A percentile compares a stretch with the other conserved stretches of the same genome.
phyloP scores from a whole-genome alignment of 2,797 vertebrate species.

The Notamacropus eugenii region DNA sequence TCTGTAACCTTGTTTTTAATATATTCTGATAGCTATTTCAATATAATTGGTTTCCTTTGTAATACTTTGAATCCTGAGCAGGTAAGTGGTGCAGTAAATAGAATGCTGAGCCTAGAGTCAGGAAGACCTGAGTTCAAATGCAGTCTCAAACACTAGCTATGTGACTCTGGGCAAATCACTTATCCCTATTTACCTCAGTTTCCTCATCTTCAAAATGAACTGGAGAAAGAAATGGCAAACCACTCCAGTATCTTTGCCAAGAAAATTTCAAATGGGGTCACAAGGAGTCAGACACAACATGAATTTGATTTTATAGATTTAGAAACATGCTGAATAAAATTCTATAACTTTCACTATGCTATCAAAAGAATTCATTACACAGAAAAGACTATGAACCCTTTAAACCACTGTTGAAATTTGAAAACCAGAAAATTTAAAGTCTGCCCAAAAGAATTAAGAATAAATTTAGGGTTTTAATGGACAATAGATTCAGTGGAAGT shows the following conservation, averaged over 20 bases:
- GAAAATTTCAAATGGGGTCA: not conserved
- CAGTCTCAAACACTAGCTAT: not conserved
- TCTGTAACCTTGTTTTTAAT: not conserved
- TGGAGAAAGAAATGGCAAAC: not conserved
- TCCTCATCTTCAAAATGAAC: not conserved
- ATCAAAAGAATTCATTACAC: not conserved
- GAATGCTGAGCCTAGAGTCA: not conserved
- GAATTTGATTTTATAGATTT: not conserved
- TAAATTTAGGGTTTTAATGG: not conserved
- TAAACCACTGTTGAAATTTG: not conserved
- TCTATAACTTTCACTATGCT: not conserved
- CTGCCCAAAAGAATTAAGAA: not conserved
- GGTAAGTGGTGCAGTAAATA: not conserved
- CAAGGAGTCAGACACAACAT: not conserved
- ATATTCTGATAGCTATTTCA: not conserved
- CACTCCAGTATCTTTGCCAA: not conserved
- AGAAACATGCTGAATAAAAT: not conserved
- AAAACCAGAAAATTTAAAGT: not conserved
- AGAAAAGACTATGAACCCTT: not conserved
- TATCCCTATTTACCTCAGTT: not conserved
- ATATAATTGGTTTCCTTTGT: not conserved
- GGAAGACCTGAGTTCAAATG: not conserved
- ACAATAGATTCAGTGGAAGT: no score
- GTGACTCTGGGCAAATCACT: not conserved
- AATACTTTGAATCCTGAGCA: not conserved